Evolutionary conservation across 2,113 vertebrate genomes (phyloP), one percentile per base, ranked within the genome.

Genomic region (Pygoscelis antarcticus): DNA sequence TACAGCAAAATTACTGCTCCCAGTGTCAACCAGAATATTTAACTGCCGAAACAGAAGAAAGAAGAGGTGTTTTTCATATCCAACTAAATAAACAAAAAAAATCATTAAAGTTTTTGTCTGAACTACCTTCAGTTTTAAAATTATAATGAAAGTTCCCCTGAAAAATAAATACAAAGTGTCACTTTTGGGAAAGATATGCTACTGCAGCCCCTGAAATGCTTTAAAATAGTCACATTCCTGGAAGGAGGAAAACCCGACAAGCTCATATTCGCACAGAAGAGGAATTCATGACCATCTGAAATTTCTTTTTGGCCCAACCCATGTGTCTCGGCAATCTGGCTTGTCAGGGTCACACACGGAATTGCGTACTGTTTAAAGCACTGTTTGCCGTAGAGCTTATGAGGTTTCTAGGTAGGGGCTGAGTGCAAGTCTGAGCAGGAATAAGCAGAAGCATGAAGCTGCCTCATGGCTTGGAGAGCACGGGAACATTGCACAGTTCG

Each of bases 1-100:
- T 86, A 99, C 99, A 5, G 99, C 99, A 83, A 99, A 99, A 98
- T 99, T 99, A 95, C 99, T 99, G 98, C 99, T 99, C 68, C 99
- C 99, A 1, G 99, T 99, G 93, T 99, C 99, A 62, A 99, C 99
- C 94, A 99, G 98, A 96, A 99, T 99, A 97, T 99, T 99, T 68
- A 99, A 96, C 99, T 99, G 98, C 29, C 97, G 96, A 98, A 95
- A 97, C 1, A 95, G 47, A 97, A 90, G n/a, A 82, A 76, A 85
- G 16, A 38, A 87, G 75, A 84, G 16, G 83, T 83, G 79, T 85
- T 95, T 93, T 91, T 82, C 68, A 94, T 52, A 90, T 60, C 57
- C 62, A 83, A 46, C 62, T 58, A 87, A 85, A 46, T 32, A 84
- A 91, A 70, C 11, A 36, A 86, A 69, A 2, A 61, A 64, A 60